Percentiles rank a stretch among this genome's conserved stretches.
These are phyloP conservation scores for Crepidodera aurea DNA, from an alignment of 2,888 invertebrate species.

Conservation along the genomic window DNA sequence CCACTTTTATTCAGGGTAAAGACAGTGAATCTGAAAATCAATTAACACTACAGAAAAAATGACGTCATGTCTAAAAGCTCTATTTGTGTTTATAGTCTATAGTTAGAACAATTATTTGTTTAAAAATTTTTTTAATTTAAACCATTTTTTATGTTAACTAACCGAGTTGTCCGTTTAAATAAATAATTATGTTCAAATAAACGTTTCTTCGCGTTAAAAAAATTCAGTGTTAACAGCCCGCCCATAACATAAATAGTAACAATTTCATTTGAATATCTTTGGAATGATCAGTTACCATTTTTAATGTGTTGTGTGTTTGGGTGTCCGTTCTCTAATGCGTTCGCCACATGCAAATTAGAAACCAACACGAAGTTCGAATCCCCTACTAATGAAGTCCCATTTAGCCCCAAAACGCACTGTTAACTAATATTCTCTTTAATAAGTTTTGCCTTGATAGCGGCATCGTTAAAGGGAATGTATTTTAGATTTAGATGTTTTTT, in stretches of 20 bases:
- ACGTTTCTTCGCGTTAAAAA: neutral
- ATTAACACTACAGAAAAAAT: too few species aligned
- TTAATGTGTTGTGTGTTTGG: constrained; percentile 17
- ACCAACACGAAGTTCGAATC: constrained; percentile 8
- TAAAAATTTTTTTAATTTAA: too few species aligned
- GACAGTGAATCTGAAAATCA: too few species aligned
- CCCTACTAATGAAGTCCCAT: constrained; percentile 20
- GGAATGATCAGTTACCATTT: constrained; percentile 15
- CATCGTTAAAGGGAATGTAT: constrained; percentile 5
- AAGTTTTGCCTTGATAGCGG: constrained; percentile 10
- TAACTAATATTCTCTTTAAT: constrained; percentile 21
- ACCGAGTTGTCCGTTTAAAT: too few species aligned
- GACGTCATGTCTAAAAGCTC: too few species aligned
- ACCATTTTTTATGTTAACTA: too few species aligned
- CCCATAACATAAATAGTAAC: constrained; percentile 16
- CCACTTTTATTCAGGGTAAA: too few species aligned
- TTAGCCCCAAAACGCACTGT: constrained; percentile 12
- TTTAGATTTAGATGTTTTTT: constrained; percentile 1
- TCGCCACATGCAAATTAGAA: constrained; percentile 20
- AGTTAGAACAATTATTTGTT: too few species aligned
- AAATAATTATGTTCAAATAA: neutral
- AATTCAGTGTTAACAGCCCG: constrained; percentile 8
- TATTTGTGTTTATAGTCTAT: too few species aligned
- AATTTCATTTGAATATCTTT: constrained; percentile 18
- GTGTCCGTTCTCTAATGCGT: constrained; percentile 10